Base-by-base conservation (phyloP, 2,113 vertebrate species). In the Scatophagus argus region DNA sequence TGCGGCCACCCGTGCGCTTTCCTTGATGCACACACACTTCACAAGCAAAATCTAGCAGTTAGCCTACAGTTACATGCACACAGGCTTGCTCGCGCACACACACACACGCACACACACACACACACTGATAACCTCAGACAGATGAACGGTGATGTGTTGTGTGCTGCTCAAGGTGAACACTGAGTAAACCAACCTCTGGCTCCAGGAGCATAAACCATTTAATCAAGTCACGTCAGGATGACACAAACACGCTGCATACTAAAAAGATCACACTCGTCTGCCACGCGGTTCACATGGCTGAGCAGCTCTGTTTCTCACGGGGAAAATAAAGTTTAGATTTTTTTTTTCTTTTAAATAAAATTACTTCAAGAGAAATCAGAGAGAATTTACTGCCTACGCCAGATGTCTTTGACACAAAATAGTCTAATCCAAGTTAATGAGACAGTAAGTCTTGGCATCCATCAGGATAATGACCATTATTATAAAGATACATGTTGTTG, bases 161-260 rank as follows among this genome's bases (percentile, higher is more conserved):
- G 38, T 23, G 52, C 52, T 47, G 77, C 62, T 83, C 77, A 85
- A 87, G 88, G 80, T 88, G 74, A 87, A 81, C 31, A 23, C 27
- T 54, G 60, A 81, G 69, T 68, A 43, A 78, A 85, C 73, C 61
- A 73, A 79, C 83, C 74, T 36, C 83, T 55, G 70, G 49, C 77
- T 86, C 34, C 12, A 11, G 27, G 36, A 66, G 47, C 70, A 54
- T 74, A 23, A 81, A 66, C 46, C 36, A 29, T 77, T 78, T 70
- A 83, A 88, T 79, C 81, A 71, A 79, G 74, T 84, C 80, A 56
- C 36, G 56, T 79, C 77, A 36, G 49, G 61, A 64, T 72, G 65
- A 52, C 39, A 44, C 31, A 21, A 3, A 38, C 78, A 49, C 9
- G 2, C 44, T 27, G 69, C 51, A 81, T 69, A 43, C 31, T 5